These are phyloP conservation scores for Phrynocephalus versicolor DNA, from an alignment of 2,113 vertebrate species.

Conservation along the genomic window DNA sequence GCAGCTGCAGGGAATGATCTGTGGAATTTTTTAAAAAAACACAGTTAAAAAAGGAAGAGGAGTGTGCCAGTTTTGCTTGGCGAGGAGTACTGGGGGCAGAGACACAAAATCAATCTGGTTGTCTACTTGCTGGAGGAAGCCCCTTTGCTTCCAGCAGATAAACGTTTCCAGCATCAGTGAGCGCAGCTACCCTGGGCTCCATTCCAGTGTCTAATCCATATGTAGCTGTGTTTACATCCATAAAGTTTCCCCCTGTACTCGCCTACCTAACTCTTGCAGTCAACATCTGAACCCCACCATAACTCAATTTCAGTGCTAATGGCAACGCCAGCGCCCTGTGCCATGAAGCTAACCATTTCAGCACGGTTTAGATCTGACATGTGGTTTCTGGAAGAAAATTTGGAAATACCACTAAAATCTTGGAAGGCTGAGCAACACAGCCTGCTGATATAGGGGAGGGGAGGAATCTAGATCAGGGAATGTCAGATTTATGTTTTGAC, in stretches of 20 bases:
- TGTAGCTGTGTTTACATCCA: not conserved
- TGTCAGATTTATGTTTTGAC: not conserved
- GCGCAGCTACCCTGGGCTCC: not conserved
- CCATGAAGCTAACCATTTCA: not conserved
- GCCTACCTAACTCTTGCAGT: not conserved
- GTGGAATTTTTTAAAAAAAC: conserved; percentile 34
- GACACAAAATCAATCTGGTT: conserved; percentile 36
- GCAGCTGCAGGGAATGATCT: conserved; percentile 31
- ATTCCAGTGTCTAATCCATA: not conserved
- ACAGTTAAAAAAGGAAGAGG: conserved; percentile 32
- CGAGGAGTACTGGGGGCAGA: conserved; percentile 12
- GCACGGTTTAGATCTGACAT: not conserved
- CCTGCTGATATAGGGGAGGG: not conserved
- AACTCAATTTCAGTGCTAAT: not conserved
- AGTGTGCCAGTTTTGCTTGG: not conserved
- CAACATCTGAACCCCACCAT: not conserved
- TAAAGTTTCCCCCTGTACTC: not conserved
- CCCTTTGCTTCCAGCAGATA: not conserved
- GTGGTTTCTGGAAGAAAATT: not conserved
- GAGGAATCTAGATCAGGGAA: not conserved
- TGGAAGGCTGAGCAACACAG: not conserved
- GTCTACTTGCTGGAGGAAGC: not conserved
- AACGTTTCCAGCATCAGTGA: not conserved
- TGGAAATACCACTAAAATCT: not conserved
- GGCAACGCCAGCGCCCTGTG: not conserved